These are phyloP conservation scores for Fratercula arctica DNA, from an alignment of 2,797 vertebrate species.

Conservation along the genomic window DNA sequence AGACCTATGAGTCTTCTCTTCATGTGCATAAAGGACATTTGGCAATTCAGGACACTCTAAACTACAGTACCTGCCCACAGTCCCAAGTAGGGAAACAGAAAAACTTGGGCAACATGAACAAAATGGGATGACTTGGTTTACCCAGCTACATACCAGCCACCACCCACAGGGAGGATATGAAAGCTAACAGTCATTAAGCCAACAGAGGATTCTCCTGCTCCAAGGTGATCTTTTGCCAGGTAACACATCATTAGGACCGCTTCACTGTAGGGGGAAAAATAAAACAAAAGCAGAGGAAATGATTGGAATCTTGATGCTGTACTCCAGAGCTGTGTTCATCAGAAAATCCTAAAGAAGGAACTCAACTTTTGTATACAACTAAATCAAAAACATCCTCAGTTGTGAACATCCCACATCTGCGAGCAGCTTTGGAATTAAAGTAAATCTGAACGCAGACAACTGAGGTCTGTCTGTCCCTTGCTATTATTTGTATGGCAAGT, in stretches of 20 bases:
- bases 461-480: neutral
- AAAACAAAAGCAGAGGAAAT: neutral
- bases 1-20: neutral
- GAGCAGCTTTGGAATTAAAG: neutral
- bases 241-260: neutral
- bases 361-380: neutral
- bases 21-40: neutral
- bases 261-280: neutral
- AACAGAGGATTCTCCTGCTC: neutral
- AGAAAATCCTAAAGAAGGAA: neutral
- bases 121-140: neutral
- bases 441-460: neutral
- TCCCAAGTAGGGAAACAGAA: neutral
- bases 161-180: neutral
- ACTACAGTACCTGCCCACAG: neutral
- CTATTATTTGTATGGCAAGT: neutral
- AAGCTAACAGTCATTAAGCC: neutral
- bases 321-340: neutral
- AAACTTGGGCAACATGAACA: neutral
- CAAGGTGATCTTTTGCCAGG: neutral
- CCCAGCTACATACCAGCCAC: neutral
- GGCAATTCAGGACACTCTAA: neutral
- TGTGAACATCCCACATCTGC: neutral
- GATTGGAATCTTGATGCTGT: fast-evolving
- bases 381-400: neutral